Evolutionary conservation across 2,797 vertebrate species (phyloP), one percentile per base, ranked within the genome.

Genomic region (Petrocephalus sullivani): DNA sequence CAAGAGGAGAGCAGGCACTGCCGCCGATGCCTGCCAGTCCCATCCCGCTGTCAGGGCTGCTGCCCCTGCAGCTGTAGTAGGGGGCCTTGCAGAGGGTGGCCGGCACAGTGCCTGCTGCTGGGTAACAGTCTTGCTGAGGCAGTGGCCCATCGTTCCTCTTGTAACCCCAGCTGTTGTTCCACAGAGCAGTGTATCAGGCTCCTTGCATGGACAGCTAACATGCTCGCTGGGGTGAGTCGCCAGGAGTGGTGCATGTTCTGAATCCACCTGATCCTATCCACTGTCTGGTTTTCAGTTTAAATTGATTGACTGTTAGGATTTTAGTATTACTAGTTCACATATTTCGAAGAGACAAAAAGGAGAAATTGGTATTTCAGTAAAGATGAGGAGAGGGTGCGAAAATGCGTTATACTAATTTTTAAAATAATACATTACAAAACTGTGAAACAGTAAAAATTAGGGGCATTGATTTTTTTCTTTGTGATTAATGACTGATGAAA

Each of bases 381-480:
- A 37, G 51, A 56, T 33, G 41, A 58, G 23, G 23, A 28, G 8
- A 60, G 54, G 23, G 21, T 41, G 10, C 37, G 61, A 28, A 37
- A n/a, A 6, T 89, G 10, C 54, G 33, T 8, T 28, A 91, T 91
- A 92, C 92, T 91, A 88, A 91, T 92, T 92, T 91, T 93, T 91
- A 92, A 90, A 75, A 92, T 92, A 91, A 93, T 90, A 93, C 92
- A 92, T 91, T 91, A 92, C 92, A 93, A 61, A 49, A 58, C 28
- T 23, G 33, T 23, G 56, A 81, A 88, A 51, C 58, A 85, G 49
- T 67, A 60, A 88, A 91, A 92, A 88, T 90, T 41, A 90, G 89
- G 89, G 91, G 93, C 89, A 90, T 71, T 16, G 89, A 87, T 71
- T 92, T 92, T 16, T 41, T 88, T 87, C 85, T 61, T 71, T 46